Base-by-base conservation (phyloP, 2,797 vertebrate genomes). In the Pantherophis vulpinus region DNA sequence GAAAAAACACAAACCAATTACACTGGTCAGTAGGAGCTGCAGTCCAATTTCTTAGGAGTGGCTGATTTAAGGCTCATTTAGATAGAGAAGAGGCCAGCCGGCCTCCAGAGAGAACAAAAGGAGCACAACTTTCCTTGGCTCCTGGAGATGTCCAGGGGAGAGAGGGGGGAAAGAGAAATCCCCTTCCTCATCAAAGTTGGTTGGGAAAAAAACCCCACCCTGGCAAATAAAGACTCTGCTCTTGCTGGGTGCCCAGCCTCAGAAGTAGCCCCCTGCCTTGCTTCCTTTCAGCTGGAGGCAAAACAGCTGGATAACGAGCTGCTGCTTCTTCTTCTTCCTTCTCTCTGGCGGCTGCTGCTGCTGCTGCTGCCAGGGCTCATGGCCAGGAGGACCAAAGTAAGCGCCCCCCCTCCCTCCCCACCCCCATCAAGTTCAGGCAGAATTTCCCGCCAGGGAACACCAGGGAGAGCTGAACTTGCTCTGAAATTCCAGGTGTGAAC, bases 101-200 rank as follows among this genome's bases (percentile, higher is more conserved):
- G 25, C 23, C 55, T 42, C 32, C 79, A 42, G 23, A 25, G n/a
- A 74, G 20, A 16, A 56, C 16, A 13, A 23, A 60, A 63, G 27
- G 42, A 58, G 32, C 23, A 58, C 27, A 32, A 25, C 3, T 56
- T 42, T 37, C 42, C 37, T 16, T 13, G 54, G 29, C 37, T 59
- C 70, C 70, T 60, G 37, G 90, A 83, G 37, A 9, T 7, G 60
- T 11, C 60, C 86, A 3, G 51, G 29, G 47, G 61, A 13, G 29
- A 23, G 14, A 27, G 4, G 12, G 16, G 12, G 5, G 1, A 2
- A 1, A 23, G 13, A 14, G 1, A 2, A 16, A 20, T 14, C 37
- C 37, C 47, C 23, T 18, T 58, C 55, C 37, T 23, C 1, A 11
- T 47, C 25, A 86, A 51, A 60, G 14, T 59, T 47, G 90, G 55